Evolutionary conservation across 2,797 vertebrate genomes (phyloP).

Genomic region (Australoheros facetus): DNA sequence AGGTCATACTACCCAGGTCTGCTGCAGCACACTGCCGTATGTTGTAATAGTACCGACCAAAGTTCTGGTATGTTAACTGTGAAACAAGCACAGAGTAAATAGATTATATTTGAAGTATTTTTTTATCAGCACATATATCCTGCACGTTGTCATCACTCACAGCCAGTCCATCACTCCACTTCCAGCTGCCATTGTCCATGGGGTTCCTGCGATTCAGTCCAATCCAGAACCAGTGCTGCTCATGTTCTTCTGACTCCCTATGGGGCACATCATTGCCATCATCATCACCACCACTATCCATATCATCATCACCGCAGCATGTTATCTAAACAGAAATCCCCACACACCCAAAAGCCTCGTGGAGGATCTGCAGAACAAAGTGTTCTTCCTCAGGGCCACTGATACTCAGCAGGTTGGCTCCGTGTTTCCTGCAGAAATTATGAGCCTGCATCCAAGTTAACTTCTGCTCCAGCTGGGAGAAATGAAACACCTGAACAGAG

Average conservation of each 20-base stretch:
- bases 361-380: slow-evolving; percentile 87
- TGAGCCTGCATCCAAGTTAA: slow-evolving; percentile 90
- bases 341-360: slow-evolving; percentile 91
- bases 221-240: slow-evolving; percentile 98
- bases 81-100: background rate
- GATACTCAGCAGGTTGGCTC: slow-evolving; percentile 92
- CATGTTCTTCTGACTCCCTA: slow-evolving; percentile 89
- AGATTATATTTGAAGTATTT: background rate
- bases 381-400: slow-evolving; percentile 88
- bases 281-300: background rate
- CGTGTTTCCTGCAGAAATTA: slow-evolving; percentile 85
- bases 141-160: slow-evolving; percentile 78
- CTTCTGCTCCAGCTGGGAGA: slow-evolving; percentile 85
- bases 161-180: slow-evolving; percentile 92
- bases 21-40: slow-evolving; percentile 88
- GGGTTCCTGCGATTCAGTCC: slow-evolving; percentile 93
- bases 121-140: background rate
- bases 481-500: slow-evolving; percentile 86
- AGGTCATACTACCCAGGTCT: slow-evolving; percentile 91
- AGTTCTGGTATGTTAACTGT: slow-evolving; percentile 94
- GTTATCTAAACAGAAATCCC: background rate
- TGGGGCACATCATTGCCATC: slow-evolving; percentile 23
- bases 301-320: background rate
- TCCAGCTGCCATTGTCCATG: slow-evolving; percentile 86
- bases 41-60: slow-evolving; percentile 87